Evolutionary conservation across 1,140 invertebrate genomes (phyloP).

Genomic region (Rhopalosiphum padi): DNA sequence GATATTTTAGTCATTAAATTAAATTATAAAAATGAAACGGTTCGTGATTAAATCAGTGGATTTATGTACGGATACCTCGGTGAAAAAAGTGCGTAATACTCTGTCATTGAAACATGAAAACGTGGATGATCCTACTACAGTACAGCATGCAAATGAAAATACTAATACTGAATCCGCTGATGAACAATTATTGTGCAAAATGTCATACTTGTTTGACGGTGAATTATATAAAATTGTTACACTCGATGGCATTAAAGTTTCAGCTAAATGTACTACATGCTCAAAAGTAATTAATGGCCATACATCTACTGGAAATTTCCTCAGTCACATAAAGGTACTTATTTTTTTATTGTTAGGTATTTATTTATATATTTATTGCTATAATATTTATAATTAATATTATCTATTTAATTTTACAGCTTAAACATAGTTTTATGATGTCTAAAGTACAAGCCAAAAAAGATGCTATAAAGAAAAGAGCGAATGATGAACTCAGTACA

Average conservation of each 20-base stretch:
- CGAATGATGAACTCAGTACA: not conserved
- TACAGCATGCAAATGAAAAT: not conserved
- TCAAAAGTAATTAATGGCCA: not conserved
- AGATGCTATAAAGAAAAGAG: not conserved
- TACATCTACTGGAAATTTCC: not conserved
- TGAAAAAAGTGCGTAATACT: no score
- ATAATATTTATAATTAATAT: not conserved
- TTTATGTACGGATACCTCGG: no score
- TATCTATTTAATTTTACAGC: not conserved
- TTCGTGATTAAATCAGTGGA: no score
- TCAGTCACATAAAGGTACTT: not conserved
- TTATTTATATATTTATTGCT: not conserved
- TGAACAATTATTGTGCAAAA: not conserved
- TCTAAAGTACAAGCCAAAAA: not conserved
- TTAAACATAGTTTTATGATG: slow-evolving; percentile 10
- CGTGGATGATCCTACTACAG: not conserved
- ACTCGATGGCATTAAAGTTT: not conserved
- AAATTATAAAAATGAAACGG: no score
- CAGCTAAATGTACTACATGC: not conserved
- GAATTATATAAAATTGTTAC: not conserved
- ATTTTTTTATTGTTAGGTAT: not conserved
- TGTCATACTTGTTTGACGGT: not conserved
- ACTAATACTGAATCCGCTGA: not conserved
- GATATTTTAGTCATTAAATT: no score
- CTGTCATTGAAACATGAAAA: not conserved